Conservation (phyloP, 2,888 invertebrate genomes). For the Leistus spinibarbis region DNA sequence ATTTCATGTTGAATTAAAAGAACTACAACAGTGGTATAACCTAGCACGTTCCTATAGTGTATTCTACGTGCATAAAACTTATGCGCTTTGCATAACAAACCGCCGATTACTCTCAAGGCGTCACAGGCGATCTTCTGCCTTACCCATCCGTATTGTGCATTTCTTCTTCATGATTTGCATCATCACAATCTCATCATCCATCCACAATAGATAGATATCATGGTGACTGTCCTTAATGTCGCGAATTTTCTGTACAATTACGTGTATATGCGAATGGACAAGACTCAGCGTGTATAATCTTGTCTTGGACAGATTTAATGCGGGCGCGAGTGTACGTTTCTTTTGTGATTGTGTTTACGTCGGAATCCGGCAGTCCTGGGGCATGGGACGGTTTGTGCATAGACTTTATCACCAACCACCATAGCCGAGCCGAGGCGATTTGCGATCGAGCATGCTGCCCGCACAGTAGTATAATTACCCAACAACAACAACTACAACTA, state of each 20-base stretch:
- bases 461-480: conserved; percentile 1
- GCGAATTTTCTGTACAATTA: not conserved
- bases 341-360: not conserved
- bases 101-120: not conserved
- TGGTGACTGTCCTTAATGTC: not conserved
- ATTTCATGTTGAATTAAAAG: not conserved
- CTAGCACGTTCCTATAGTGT: not conserved
- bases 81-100: not conserved
- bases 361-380: conserved; percentile 6
- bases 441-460: not conserved
- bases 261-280: not conserved
- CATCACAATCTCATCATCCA: too few species aligned
- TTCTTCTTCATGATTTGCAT: too few species aligned
- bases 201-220: too few species aligned
- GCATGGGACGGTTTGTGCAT: not conserved
- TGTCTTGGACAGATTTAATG: not conserved
- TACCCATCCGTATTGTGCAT: too few species aligned
- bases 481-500: not conserved
- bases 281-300: not conserved
- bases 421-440: not conserved
- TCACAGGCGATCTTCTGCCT: not conserved
- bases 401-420: conserved; percentile 3
- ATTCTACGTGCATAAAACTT: not conserved
- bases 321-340: not conserved
- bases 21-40: not conserved